Evolutionary conservation across 2,113 vertebrate species (phyloP).

Genomic region (Piprites chloris): DNA sequence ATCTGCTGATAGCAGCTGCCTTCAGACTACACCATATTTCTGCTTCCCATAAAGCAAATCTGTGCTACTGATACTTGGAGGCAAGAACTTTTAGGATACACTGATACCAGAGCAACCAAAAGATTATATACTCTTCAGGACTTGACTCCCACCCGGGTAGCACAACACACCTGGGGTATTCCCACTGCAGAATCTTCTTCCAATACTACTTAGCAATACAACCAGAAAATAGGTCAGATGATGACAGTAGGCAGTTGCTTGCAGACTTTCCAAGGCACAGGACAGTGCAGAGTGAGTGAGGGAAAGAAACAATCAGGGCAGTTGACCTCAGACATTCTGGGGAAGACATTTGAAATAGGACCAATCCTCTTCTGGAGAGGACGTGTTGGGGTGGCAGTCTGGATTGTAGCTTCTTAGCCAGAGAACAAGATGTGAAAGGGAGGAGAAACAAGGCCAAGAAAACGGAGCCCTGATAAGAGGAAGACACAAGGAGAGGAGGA

Average conservation of each 20-base stretch:
- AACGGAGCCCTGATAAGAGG: neutral
- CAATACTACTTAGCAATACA: neutral
- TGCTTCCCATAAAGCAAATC: neutral
- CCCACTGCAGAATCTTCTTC: neutral
- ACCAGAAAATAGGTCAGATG: neutral
- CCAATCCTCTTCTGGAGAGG: neutral
- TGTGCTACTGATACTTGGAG: neutral
- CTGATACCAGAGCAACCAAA: neutral
- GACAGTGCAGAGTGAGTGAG: neutral
- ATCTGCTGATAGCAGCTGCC: neutral
- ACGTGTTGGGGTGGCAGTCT: neutral
- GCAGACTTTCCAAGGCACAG: neutral
- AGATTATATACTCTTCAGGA: neutral
- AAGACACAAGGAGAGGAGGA: neutral
- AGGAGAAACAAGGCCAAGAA: neutral
- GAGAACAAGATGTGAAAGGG: neutral
- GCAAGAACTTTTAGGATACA: neutral
- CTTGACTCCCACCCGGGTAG: neutral
- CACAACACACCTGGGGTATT: neutral
- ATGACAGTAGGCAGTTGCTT: neutral
- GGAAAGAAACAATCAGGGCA: neutral
- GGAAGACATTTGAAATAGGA: neutral
- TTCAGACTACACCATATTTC: neutral
- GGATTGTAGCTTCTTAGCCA: neutral
- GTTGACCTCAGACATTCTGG: neutral